Conservation (phyloP, 2,888 invertebrate species). For the Plagiodera versicolora region DNA sequence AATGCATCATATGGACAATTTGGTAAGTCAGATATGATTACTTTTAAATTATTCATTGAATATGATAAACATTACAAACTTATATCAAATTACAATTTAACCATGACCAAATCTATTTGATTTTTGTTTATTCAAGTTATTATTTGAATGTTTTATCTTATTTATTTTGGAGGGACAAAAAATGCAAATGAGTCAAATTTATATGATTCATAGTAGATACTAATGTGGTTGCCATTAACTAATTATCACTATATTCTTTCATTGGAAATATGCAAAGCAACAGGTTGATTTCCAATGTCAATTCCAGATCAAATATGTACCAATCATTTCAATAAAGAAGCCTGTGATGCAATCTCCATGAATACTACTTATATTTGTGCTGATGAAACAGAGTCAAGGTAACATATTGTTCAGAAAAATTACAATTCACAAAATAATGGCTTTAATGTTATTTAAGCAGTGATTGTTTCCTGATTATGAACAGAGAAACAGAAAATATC, state of each 20-base stretch:
- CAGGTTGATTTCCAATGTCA: not conserved
- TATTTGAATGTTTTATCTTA: too few species aligned
- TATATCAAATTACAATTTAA: too few species aligned
- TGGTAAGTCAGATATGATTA: not conserved
- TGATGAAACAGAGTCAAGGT: conserved; percentile 32
- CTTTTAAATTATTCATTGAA: not conserved
- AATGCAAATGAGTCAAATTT: too few species aligned
- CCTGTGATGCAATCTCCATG: conserved; percentile 40
- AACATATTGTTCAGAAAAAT: conserved; percentile 21
- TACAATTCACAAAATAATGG: not conserved
- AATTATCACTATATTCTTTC: too few species aligned
- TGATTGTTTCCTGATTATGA: conserved; percentile 63
- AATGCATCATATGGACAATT: not conserved
- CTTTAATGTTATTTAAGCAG: conserved; percentile 52
- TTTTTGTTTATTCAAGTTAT: too few species aligned
- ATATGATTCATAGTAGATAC: too few species aligned
- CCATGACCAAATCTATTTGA: too few species aligned
- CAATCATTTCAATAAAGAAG: conserved; percentile 27
- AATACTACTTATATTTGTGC: conserved; percentile 36
- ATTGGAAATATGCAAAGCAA: too few species aligned
- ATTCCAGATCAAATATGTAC: conserved; percentile 41
- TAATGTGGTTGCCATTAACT: too few species aligned
- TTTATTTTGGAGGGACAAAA: too few species aligned
- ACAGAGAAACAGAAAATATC: conserved; percentile 44
- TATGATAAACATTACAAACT: too few species aligned